Base-by-base conservation (phyloP, 2,888 invertebrate genomes). In the Melikaiella ostensackeni region DNA sequence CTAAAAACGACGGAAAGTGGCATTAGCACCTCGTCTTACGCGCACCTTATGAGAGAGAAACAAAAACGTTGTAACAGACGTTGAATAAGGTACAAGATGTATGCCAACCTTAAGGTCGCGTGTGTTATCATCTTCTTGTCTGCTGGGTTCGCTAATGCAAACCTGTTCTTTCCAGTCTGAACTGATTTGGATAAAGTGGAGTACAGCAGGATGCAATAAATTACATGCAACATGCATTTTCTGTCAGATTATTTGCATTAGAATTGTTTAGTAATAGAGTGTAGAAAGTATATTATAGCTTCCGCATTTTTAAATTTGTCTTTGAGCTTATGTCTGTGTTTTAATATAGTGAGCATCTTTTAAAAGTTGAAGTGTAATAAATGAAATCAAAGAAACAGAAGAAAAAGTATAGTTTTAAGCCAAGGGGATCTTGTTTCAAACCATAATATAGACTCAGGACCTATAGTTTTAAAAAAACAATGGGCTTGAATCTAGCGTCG, bases 11-110 rank as follows among this genome's bases (percentile, higher is more conserved):
- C 59, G 27, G 59, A 59, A 59, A 59, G 59, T 24, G 59, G 27
- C 59, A 59, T 59, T 59, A 59, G 59, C 59, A 59, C 59, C 59
- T 59, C 27, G 59, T 59, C 27, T 59, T 59, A 59, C 59, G 59
- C 59, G 59, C 59, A 16, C 59, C 24, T 24, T 57, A 24, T 57
- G 24, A 57, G 57, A 57, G 13, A 24, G 59, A 27, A 16, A 27
- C 59, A 59, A 59, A 59, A 59, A 59, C 59, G 2, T 27, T 27
- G 59, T 59, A 59, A 27, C 27, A 16, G 59, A 16, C 27, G 59
- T 59, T 27, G 59, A 24, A 59, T 27, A 59, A 27, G 27, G 59
- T 59, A 59, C 59, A 59, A 59, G 59, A 59, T 27, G 27, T 59
- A 59, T 59, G 21, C 59, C 59, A 59, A 59, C 59, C 27, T 59